These are phyloP conservation scores for Dunckerocampus dactyliophorus DNA, from an alignment of 2,113 vertebrate species.

Conservation along the genomic window DNA sequence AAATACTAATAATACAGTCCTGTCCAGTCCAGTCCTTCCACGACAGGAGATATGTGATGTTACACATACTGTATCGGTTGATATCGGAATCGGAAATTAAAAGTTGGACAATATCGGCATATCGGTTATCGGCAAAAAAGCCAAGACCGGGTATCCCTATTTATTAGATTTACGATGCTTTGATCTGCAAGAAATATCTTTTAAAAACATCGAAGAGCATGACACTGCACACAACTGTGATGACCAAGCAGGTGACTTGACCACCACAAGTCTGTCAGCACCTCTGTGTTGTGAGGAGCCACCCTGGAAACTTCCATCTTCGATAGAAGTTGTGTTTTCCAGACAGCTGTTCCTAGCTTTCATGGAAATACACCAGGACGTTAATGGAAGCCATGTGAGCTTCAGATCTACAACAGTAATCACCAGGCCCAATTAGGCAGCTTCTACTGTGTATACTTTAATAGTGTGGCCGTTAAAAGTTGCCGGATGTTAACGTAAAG, in stretches of 20 bases:
- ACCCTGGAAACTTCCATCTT: conserved; percentile 51
- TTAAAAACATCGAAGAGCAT: too few relatives aligned
- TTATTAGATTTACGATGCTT: neutral
- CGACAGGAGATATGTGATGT: too few relatives aligned
- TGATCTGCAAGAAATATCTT: neutral
- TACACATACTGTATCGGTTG: too few relatives aligned
- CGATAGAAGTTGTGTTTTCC: conserved; percentile 30
- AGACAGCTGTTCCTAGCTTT: conserved; percentile 41
- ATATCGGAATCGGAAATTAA: too few relatives aligned
- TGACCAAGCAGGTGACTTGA: conserved; percentile 24
- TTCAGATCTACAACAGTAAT: conserved; percentile 52
- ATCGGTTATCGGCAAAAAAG: too few relatives aligned
- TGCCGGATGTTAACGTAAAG: conserved; percentile 20
- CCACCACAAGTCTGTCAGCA: conserved; percentile 26
- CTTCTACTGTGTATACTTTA: conserved; percentile 32
- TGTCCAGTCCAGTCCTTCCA: too few relatives aligned
- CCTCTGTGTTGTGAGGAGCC: conserved; percentile 2
- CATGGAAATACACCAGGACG: conserved; percentile 37
- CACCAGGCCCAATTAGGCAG: conserved; percentile 43
- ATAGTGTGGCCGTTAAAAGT: conserved; percentile 17
- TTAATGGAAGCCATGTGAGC: conserved; percentile 63
- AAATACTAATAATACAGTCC: too few relatives aligned
- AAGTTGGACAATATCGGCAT: too few relatives aligned
- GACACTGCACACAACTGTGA: neutral
- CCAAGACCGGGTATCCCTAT: too few relatives aligned